Percentiles rank a stretch among this genome's conserved stretches.
Conservation (phyloP, 2,797 vertebrate genomes). For the Sebastes oblongus region DNA sequence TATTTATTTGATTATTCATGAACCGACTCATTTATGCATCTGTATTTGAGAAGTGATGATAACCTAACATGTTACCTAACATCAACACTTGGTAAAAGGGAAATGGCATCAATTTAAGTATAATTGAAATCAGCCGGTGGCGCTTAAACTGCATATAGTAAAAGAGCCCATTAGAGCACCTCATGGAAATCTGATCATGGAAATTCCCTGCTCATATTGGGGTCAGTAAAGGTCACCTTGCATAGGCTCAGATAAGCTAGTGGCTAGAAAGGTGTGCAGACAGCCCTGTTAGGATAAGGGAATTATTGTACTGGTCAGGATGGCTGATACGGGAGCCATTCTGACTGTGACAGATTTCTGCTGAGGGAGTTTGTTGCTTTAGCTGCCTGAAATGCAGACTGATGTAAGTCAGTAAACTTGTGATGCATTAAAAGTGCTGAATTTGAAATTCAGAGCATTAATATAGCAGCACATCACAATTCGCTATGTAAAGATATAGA, state of each 20-base stretch:
- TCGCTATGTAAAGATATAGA: neutral
- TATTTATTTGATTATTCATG: slow-evolving; percentile 53
- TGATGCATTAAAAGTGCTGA: neutral
- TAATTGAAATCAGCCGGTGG: slow-evolving; percentile 31
- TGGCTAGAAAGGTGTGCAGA: slow-evolving; percentile 46
- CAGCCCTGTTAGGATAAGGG: slow-evolving; percentile 41
- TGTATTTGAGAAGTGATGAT: slow-evolving; percentile 29
- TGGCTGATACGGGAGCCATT: slow-evolving; percentile 7
- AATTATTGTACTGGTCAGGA: slow-evolving; percentile 26
- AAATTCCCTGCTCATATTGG: slow-evolving; percentile 45
- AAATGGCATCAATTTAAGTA: slow-evolving; percentile 12
- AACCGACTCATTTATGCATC: slow-evolving; percentile 13
- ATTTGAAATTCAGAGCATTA: neutral
- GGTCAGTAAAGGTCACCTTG: slow-evolving; percentile 50
- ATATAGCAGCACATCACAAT: neutral
- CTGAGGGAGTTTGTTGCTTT: slow-evolving; percentile 1
- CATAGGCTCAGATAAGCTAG: slow-evolving; percentile 36
- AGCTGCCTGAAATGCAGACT: neutral
- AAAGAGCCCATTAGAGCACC: slow-evolving; percentile 10
- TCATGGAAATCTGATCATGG: slow-evolving; percentile 45
- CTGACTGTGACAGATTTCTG: neutral
- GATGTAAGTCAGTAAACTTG: neutral
- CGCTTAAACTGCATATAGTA: slow-evolving; percentile 4
- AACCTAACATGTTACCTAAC: slow-evolving; percentile 5
- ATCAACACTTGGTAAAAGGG: neutral